Evolutionary conservation across 1,140 invertebrate genomes (phyloP), one percentile per base, ranked within the genome.

Genomic region (Wiebesia pumilae): DNA sequence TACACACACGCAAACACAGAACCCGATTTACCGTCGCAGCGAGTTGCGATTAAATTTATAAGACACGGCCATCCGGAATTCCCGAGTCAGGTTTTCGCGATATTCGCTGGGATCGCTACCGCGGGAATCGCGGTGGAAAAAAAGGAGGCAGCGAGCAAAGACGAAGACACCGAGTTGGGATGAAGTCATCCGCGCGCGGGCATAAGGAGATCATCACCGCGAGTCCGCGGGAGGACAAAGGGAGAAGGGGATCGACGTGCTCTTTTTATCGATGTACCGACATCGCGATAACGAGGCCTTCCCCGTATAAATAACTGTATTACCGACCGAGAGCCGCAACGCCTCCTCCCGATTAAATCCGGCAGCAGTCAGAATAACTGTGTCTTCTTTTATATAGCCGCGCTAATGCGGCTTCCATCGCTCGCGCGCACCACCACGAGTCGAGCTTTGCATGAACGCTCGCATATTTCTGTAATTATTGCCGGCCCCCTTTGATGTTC

Each of bases 401-500:
- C 38, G 9, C 24, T 38, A 21, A 67, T 67, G 75, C 33, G 21
- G 47, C 81, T 27, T 54, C 81, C 21, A 75, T 27, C 47, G 47
- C 12, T 47, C 27, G 10, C 47, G 14, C 43, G 19, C 51, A 54
- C 51, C 10, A 78, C 16, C 77, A 21, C 77, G 3, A 33, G 3
- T 19, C 19, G 43, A 33, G 87, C 88, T 89, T 90, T 89, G 90
- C 90, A 90, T 91, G 89, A 89, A 33, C 78, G 89, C 89, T 90
- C 90, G 89, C 91, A 93, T 93, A 93, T 93, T 93, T 93, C 91
- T 92, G 91, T 93, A 93, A 93, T 93, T 93, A 93, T 93, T 92
- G 92, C 90, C 92, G 92, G 93, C 88, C 69, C 88, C 88, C 91
- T 93, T 93, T 93, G 92, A 93, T 92, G 89, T 90, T 58, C 83